Evolutionary conservation across 2,797 vertebrate species (phyloP).

Genomic region (Neosilurus mollespiculum): DNA sequence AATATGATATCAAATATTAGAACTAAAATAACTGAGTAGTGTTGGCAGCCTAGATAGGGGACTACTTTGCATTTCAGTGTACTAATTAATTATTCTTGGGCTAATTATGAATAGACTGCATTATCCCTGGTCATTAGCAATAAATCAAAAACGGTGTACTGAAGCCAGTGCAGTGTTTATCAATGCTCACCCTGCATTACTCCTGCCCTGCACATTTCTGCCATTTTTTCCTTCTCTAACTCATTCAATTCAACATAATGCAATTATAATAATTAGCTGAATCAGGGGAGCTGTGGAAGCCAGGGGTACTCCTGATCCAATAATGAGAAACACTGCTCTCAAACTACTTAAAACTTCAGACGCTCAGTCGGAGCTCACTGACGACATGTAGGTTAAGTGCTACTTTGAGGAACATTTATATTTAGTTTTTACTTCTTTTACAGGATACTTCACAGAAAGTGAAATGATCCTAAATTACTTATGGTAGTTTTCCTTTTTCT

Average conservation of each 20-base stretch:
- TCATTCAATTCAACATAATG: not conserved
- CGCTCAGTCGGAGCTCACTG: not conserved
- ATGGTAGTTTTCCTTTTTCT: constrained; percentile 99
- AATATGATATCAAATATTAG: no score
- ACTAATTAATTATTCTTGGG: not conserved
- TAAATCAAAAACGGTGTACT: not conserved
- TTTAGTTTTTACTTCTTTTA: not conserved
- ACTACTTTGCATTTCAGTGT: not conserved
- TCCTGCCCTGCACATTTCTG: not conserved
- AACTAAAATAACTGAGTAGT: not conserved
- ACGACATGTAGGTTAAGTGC: not conserved
- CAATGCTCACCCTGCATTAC: not conserved
- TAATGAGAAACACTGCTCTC: not conserved
- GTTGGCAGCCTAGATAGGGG: not conserved
- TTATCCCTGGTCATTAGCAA: not conserved
- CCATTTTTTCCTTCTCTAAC: not conserved
- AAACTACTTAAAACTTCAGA: not conserved
- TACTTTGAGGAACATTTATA: not conserved
- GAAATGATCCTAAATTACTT: constrained; percentile 73
- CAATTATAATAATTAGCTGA: not conserved
- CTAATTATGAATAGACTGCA: not conserved
- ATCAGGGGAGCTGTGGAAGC: not conserved
- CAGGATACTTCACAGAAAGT: not conserved
- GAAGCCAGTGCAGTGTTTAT: not conserved
- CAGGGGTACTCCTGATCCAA: not conserved